A percentile compares a stretch with the other conserved stretches of the same genome.
phyloP scores from a whole-genome alignment of 2,113 vertebrate genomes.

The Osmerus mordax region DNA sequence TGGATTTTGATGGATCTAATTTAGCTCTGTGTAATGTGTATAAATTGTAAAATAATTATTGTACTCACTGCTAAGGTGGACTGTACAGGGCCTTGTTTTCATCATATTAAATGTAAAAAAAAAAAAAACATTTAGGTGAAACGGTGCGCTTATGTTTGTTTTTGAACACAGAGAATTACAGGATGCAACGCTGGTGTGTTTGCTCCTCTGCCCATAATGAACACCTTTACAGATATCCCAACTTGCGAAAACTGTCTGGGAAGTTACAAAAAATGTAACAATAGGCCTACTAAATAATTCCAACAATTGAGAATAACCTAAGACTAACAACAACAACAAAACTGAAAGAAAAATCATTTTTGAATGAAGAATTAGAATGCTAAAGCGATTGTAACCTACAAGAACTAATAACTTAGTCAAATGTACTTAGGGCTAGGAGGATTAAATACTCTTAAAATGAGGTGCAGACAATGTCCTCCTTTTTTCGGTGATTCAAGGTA shows the following conservation, averaged over 20 bases:
- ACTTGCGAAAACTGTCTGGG: not conserved
- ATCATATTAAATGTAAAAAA: conserved; percentile 90
- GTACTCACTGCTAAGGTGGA: conserved; percentile 95
- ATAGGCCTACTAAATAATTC: not conserved
- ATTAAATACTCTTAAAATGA: conserved; percentile 4
- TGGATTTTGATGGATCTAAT: conserved; percentile 76
- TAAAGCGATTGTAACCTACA: too few species aligned
- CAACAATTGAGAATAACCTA: not conserved
- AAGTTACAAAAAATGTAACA: not conserved
- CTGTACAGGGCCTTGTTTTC: conserved; percentile 98
- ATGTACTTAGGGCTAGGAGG: not conserved
- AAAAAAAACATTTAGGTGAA: conserved; percentile 69
- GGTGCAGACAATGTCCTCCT: conserved; percentile 43
- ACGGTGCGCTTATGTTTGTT: conserved; percentile 8
- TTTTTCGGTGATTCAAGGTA: conserved; percentile 17
- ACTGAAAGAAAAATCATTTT: too few species aligned
- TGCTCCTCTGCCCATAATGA: conserved; percentile 34
- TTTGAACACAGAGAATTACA: conserved; percentile 13
- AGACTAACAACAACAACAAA: not conserved
- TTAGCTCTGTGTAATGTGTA: conserved; percentile 84
- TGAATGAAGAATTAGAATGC: too few species aligned
- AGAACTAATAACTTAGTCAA: too few species aligned
- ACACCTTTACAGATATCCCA: not conserved
- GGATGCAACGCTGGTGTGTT: conserved; percentile 1
- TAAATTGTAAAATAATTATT: conserved; percentile 99